These are phyloP conservation scores for Thermophis baileyi DNA, from an alignment of 2,113 vertebrate genomes.

Conservation along the genomic window DNA sequence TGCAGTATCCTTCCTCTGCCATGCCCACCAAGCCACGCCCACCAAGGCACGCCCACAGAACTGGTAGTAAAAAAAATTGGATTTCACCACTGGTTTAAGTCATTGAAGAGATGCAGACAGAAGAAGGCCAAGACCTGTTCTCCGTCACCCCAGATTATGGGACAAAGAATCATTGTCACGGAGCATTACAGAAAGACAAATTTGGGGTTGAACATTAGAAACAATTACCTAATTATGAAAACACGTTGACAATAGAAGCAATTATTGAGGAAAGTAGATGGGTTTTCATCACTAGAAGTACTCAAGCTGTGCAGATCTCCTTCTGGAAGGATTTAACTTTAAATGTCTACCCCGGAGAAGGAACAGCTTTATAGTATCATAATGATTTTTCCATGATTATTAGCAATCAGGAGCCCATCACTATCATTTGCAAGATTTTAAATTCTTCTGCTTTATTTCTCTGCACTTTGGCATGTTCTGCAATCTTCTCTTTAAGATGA, in stretches of 20 bases:
- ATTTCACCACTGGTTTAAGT: no score
- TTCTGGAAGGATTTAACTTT: neutral
- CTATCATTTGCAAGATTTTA: neutral
- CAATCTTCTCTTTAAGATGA: neutral
- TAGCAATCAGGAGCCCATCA: neutral
- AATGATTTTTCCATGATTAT: neutral
- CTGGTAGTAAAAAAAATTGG: no score
- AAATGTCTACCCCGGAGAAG: neutral
- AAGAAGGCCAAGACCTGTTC: no score
- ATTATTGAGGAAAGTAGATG: neutral
- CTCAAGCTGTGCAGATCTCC: neutral
- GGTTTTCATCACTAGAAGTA: neutral
- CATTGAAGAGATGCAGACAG: neutral
- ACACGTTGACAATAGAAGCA: neutral
- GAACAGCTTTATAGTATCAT: neutral
- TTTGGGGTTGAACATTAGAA: neutral
- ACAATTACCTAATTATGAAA: neutral
- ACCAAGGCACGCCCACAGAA: no score
- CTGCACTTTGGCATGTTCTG: neutral
- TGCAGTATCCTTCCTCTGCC: no score
- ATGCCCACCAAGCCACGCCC: no score
- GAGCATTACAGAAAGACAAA: neutral
- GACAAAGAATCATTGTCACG: neutral
- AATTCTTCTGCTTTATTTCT: neutral
- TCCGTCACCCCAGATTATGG: neutral